Conservation (phyloP, 2,797 vertebrate species). For the Novumbra hubbsi region DNA sequence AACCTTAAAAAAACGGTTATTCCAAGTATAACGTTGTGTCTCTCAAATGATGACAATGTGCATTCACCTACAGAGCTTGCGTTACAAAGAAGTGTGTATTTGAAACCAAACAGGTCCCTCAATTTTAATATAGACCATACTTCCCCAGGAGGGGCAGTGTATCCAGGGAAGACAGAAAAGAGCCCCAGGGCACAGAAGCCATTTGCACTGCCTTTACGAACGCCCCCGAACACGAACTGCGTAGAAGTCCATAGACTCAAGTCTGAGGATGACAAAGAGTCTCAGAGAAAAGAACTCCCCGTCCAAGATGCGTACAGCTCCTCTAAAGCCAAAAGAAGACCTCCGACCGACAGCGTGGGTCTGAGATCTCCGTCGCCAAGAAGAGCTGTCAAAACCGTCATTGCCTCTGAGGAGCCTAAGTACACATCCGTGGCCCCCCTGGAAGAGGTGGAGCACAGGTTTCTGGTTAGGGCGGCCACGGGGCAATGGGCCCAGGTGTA, state of each 20-base stretch:
- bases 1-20: background rate
- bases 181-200: conserved; percentile 63
- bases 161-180: conserved; percentile 6
- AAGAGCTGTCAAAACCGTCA: conserved; percentile 62
- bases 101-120: conserved; percentile 39
- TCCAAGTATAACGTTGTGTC: background rate
- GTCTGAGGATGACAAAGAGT: conserved; percentile 33
- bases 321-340: conserved; percentile 49
- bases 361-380: conserved; percentile 65
- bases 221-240: conserved; percentile 52
- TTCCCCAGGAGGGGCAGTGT: background rate
- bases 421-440: conserved; percentile 63
- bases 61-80: conserved; percentile 33
- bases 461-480: conserved; percentile 79
- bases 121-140: conserved; percentile 39
- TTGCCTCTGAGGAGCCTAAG: conserved; percentile 66
- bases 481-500: conserved; percentile 87
- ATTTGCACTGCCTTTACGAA: conserved; percentile 78
- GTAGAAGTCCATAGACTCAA: conserved; percentile 38
- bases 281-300: conserved; percentile 3
- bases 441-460: conserved; percentile 83
- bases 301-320: conserved; percentile 35
- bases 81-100: conserved; percentile 43
- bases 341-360: conserved; percentile 30
- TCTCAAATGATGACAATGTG: conserved; percentile 15